These are phyloP conservation scores for Scaptomyza hsui DNA, from an alignment of 1,140 invertebrate species.

Conservation along the genomic window DNA sequence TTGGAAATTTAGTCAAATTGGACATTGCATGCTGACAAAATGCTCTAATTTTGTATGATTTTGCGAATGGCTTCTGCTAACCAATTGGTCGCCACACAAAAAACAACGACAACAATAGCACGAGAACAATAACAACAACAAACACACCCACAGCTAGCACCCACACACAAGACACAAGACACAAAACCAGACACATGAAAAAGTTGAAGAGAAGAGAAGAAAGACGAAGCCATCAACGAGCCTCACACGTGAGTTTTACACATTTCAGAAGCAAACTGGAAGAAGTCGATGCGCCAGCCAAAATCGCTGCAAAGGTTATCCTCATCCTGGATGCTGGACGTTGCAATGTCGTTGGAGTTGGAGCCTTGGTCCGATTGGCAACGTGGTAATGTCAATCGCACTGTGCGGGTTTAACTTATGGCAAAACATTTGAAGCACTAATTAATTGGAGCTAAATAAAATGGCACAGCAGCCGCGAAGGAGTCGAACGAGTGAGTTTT, in stretches of 20 bases:
- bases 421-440: slow-evolving; percentile 84
- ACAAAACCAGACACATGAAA: slow-evolving; percentile 6
- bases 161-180: slow-evolving; percentile 53
- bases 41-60: slow-evolving; percentile 32
- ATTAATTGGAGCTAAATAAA: slow-evolving; percentile 84
- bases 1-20: not conserved
- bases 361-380: slow-evolving; percentile 58
- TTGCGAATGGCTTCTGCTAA: slow-evolving; percentile 29
- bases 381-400: slow-evolving; percentile 81
- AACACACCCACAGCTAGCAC: slow-evolving; percentile 49
- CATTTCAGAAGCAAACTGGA: slow-evolving; percentile 75
- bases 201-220: slow-evolving; percentile 11
- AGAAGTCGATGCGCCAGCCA: slow-evolving; percentile 56
- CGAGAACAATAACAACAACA: slow-evolving; percentile 20
- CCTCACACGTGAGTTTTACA: slow-evolving; percentile 81
- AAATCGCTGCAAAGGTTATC: slow-evolving; percentile 29
- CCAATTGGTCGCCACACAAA: slow-evolving; percentile 31
- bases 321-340: slow-evolving; percentile 7
- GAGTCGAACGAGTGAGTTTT: slow-evolving; percentile 50
- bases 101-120: slow-evolving; percentile 1
- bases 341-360: slow-evolving; percentile 27
- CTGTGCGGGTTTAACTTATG: slow-evolving; percentile 83
- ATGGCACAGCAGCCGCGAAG: slow-evolving; percentile 73
- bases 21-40: slow-evolving; percentile 6
- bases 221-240: slow-evolving; percentile 66